Conservation (phyloP, 2,888 invertebrate species). For the Hyppa rectilinea region DNA sequence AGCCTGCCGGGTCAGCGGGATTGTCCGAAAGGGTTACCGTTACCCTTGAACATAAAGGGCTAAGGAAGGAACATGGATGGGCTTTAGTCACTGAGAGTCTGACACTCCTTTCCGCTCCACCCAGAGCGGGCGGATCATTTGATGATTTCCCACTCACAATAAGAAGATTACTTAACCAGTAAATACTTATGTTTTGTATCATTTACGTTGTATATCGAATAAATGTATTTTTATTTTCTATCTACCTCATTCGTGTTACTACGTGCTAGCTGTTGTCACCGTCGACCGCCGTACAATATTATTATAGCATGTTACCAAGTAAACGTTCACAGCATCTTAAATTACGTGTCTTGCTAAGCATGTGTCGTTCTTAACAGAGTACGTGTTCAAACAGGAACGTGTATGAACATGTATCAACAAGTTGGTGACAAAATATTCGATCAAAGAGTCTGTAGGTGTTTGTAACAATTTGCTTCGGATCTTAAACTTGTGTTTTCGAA, state of each 20-base stretch:
- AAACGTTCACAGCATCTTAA: background rate
- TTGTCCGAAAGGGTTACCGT: too few relatives aligned
- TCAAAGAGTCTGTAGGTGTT: background rate
- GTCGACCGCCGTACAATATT: background rate
- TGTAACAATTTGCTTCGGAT: background rate
- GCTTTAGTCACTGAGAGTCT: too few relatives aligned
- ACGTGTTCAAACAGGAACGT: background rate
- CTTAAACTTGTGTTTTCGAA: background rate
- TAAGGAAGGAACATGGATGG: too few relatives aligned
- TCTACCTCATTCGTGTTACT: background rate
- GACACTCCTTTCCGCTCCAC: too few relatives aligned
- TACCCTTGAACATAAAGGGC: too few relatives aligned
- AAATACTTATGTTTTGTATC: too few relatives aligned
- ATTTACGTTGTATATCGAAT: too few relatives aligned
- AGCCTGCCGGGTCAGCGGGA: too few relatives aligned
- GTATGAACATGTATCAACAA: background rate
- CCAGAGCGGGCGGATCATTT: too few relatives aligned
- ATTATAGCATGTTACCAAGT: background rate
- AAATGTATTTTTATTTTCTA: background rate
- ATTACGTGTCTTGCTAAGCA: background rate
- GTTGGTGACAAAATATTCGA: conserved; percentile 14
- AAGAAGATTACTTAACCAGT: too few relatives aligned
- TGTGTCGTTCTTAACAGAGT: conserved; percentile 4
- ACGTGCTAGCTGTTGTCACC: too few relatives aligned
- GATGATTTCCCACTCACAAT: too few relatives aligned